Evolutionary conservation across 2,888 invertebrate genomes (phyloP), one percentile per base, ranked within the genome.

Genomic region (Hermaeophaga mercurialis): DNA sequence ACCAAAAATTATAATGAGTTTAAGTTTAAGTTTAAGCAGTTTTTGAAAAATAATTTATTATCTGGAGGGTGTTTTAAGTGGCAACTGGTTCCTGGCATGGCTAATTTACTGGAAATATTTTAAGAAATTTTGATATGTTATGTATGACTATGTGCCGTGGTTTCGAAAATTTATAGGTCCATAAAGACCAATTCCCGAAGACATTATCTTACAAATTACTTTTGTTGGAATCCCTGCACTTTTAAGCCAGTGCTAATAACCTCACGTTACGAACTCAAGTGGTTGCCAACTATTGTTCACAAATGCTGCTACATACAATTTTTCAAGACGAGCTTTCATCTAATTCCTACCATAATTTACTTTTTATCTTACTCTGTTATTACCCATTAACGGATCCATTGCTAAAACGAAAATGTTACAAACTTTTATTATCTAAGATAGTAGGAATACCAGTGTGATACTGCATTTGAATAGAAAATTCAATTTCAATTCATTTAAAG

Each of bases 221-320:
- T 54, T 38, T 46, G 38, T 54, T 46, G 38, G 36, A 46, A 31
- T 45, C 46, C 24, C 9, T 43, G 43, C 43, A 43, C 41, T 34
- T 52, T 52, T 26, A 45, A 26, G 18, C 44, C 34, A 22, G 11
- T 33, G 18, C 48, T 38, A 48, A 48, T 48, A 48, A 48, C 28
- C 48, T 8, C 15, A 39, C 31, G 45, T 45, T 31, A 45, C 31
- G 2, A 9, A 49, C 17, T 49, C 22, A 12, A 39, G 31, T 49
- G 49, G 49, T 41, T 49, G 49, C 39, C 49, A 49, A 49, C 49
- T 49, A 49, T 41, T 49, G 39, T 49, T 49, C 39, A n/a, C 38
- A 28, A 49, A 49, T 19, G 49, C 49, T 49, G 39, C 26, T 39
- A 31, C 41, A 41, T 49, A 49, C 41, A 11, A 49, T 49, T 49